phyloP scores from a whole-genome alignment of 2,888 invertebrate species.

The Erpobdella octoculata region DNA sequence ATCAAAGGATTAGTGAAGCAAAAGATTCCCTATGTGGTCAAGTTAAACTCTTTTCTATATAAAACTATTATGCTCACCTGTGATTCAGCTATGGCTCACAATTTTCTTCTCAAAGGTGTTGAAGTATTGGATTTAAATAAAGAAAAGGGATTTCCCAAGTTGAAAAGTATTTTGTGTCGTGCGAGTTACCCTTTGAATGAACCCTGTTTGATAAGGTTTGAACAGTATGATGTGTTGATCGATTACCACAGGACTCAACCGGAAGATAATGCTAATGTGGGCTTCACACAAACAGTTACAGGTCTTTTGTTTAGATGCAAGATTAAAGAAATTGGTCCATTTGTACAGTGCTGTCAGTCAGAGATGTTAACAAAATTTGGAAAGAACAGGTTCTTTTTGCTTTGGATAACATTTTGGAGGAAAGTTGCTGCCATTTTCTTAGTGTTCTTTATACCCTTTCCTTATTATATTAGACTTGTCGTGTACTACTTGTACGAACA shows the following conservation, averaged over 20 bases:
- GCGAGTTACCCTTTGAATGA: slow-evolving; percentile 8
- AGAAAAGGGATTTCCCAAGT: slow-evolving; percentile 21
- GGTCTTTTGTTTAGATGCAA: slow-evolving; percentile 43
- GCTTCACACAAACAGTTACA: slow-evolving; percentile 30
- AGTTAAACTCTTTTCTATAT: background rate
- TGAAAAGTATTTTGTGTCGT: slow-evolving; percentile 3
- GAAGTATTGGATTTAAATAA: slow-evolving; percentile 14
- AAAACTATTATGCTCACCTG: background rate
- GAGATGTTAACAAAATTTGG: slow-evolving; percentile 23
- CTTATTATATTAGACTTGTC: slow-evolving; percentile 45
- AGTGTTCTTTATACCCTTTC: slow-evolving; percentile 44
- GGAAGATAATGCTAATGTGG: slow-evolving; percentile 38
- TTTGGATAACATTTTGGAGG: slow-evolving; percentile 37
- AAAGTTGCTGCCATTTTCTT: slow-evolving; percentile 41
- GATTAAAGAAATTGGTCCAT: slow-evolving; percentile 44
- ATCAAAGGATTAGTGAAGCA: slow-evolving; percentile 19
- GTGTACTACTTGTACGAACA: slow-evolving; percentile 47
- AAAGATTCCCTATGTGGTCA: slow-evolving; percentile 21
- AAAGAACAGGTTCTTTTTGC: slow-evolving; percentile 6
- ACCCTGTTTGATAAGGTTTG: slow-evolving; percentile 28
- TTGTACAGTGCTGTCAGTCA: slow-evolving; percentile 43
- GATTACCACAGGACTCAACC: slow-evolving; percentile 35
- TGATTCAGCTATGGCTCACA: background rate
- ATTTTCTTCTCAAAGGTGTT: background rate
- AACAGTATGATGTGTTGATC: slow-evolving; percentile 36